Conservation (phyloP, 2,888 invertebrate species). For the Dioctria linearis region DNA sequence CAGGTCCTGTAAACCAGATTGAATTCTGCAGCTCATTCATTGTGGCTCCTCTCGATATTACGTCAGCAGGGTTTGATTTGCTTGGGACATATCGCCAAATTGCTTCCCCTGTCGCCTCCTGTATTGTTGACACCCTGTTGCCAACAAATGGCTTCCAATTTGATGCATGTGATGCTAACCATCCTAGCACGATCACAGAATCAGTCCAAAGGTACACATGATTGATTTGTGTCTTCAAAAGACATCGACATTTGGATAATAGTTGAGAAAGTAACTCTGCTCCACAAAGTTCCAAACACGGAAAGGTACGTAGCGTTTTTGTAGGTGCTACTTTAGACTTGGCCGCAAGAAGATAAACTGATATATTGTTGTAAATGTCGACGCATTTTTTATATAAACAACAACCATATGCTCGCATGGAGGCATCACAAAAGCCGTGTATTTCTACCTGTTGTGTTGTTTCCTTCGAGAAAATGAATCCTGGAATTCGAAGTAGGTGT, state of each 20-base stretch:
- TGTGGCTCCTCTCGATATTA: too few relatives aligned
- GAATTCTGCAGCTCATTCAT: too few relatives aligned
- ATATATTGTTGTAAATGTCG: background rate
- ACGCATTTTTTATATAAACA: conserved; percentile 24
- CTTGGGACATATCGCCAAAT: conserved; percentile 57
- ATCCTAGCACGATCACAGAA: too few relatives aligned
- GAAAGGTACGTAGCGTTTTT: background rate
- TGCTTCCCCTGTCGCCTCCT: conserved; percentile 33
- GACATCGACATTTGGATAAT: background rate
- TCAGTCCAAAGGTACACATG: too few relatives aligned
- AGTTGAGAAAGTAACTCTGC: conserved; percentile 44
- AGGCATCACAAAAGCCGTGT: conserved; percentile 55
- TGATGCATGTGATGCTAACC: too few relatives aligned
- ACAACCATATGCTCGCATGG: conserved; percentile 43
- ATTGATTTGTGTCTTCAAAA: too few relatives aligned
- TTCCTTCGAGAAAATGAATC: background rate
- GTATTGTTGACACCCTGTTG: conserved; percentile 17
- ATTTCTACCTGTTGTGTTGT: conserved; percentile 36
- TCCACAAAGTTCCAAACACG: conserved; percentile 48
- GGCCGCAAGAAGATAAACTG: conserved; percentile 11
- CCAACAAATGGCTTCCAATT: too few relatives aligned
- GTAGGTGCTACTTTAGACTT: conserved; percentile 39
- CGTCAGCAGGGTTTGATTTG: conserved; percentile 57
- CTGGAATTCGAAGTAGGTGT: background rate
- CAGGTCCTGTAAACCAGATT: too few relatives aligned